A percentile compares a stretch with the other conserved stretches of the same genome.
These are phyloP conservation scores for Hipparchia semele DNA, from an alignment of 2,888 invertebrate genomes.

Conservation along the genomic window DNA sequence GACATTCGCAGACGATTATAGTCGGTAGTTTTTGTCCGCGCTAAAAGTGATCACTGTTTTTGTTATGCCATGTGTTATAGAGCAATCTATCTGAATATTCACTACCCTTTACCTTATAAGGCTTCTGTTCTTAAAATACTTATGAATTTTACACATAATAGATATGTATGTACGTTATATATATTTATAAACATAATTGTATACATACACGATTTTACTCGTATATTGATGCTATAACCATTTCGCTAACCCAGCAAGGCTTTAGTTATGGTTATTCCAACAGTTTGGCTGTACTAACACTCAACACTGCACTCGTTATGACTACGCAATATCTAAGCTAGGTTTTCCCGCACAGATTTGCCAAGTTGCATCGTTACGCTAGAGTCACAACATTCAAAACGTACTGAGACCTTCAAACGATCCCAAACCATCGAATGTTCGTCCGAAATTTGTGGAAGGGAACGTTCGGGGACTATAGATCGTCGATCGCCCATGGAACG, in stretches of 20 bases:
- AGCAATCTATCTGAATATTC: neutral
- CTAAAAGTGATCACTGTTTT: neutral
- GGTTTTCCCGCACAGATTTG: constrained; percentile 76
- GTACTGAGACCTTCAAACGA: constrained; percentile 52
- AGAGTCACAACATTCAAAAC: constrained; percentile 59
- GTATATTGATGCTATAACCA: constrained; percentile 20
- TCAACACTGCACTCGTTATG: constrained; percentile 39
- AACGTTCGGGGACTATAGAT: constrained; percentile 29
- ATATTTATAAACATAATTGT: neutral
- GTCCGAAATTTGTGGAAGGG: constrained; percentile 31
- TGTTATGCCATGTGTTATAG: constrained; percentile 13
- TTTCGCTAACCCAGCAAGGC: neutral
- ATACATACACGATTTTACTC: neutral
- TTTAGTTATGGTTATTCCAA: constrained; percentile 18
- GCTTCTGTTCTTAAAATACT: neutral
- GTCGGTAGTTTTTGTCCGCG: neutral
- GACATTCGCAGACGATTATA: neutral
- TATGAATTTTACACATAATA: neutral
- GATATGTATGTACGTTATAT: neutral
- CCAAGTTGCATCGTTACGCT: constrained; percentile 65
- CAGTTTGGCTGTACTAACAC: constrained; percentile 19
- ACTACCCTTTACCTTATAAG: neutral
- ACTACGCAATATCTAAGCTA: constrained; percentile 66
- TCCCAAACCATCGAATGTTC: constrained; percentile 49
- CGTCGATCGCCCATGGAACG: constrained; percentile 24